Conservation (phyloP, 53 echinoderm and acorn worm species). For the Actinopyga echinites region DNA sequence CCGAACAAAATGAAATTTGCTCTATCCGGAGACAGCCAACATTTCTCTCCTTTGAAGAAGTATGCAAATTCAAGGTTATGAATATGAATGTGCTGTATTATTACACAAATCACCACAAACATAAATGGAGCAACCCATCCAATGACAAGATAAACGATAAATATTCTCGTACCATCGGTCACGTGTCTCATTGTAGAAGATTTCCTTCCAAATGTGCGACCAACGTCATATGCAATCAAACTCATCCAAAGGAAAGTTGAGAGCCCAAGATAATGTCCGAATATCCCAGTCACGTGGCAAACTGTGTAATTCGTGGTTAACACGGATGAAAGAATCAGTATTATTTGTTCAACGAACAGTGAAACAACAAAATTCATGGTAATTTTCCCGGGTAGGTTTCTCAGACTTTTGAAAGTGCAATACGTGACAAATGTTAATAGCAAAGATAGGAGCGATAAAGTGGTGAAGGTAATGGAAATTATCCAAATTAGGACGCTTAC, state of each 20-base stretch:
- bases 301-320: not conserved
- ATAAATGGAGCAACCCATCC: not conserved
- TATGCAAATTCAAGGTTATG: not conserved
- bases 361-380: constrained; percentile 60
- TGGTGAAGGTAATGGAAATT: constrained; percentile 44
- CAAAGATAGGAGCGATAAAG: constrained; percentile 52
- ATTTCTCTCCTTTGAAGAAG: not conserved
- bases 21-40: not conserved
- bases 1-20: not conserved
- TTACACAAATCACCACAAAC: not conserved
- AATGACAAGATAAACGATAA: not conserved
- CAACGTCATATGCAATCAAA: constrained; percentile 8
- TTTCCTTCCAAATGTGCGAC: not conserved
- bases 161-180: not conserved
- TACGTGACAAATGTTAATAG: constrained; percentile 61
- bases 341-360: constrained; percentile 37
- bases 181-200: not conserved
- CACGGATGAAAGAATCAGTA: not conserved
- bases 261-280: not conserved
- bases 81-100: not conserved
- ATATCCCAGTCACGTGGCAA: not conserved
- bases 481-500: not conserved
- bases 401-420: constrained; percentile 51
- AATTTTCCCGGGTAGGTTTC: constrained; percentile 61
- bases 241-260: not conserved